Base-by-base conservation (phyloP, 1,140 invertebrate species). In the Drosophila arizonae region DNA sequence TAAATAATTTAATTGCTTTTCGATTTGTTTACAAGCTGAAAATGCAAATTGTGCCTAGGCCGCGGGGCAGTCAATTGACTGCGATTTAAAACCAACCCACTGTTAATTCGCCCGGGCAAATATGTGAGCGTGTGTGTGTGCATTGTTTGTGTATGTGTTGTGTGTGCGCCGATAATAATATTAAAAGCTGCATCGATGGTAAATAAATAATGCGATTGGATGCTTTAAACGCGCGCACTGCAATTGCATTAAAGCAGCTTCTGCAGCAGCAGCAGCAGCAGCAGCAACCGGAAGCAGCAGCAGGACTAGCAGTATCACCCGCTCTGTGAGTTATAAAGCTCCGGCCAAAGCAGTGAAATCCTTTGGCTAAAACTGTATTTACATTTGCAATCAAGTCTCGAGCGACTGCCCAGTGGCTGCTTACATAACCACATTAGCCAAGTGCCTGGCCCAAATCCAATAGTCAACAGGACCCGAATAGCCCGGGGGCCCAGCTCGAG, bases 1-100 rank as follows among this genome's bases (percentile, higher is more conserved):
- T 87, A 79, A 87, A 87, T 87, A 84, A 87, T 87, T 87, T 87
- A 87, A 87, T 87, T 87, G 84, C 84, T 87, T 87, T 87, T 87
- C 84, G 79, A 87, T 87, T 87, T 88, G 84, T 87, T 88, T 87
- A 87, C 84, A 87, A 79, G 84, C 70, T 77, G 79, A 70, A 86
- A 87, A 87, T 87, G 84, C 84, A 88, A 87, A 87, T 87, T 84
- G 67, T 69, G 72, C 72, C 72, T 79, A 84, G 67, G 76, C 82
- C 73, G 67, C 70, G 61, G 75, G 84, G 67, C 84, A 80, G 73
- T 80, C 79, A 88, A 87, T 87, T 87, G 85, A 87, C 84, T 87
- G 79, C 84, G 80, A 87, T 87, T 87, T 87, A 80, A 84, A 43
- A 45, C 43, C 30, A 56, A 41, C 63, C 45, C 64, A 50, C 54